Evolutionary conservation across 2,113 vertebrate genomes (phyloP), one percentile per base, ranked within the genome.

Genomic region (Lagopus leucura): DNA sequence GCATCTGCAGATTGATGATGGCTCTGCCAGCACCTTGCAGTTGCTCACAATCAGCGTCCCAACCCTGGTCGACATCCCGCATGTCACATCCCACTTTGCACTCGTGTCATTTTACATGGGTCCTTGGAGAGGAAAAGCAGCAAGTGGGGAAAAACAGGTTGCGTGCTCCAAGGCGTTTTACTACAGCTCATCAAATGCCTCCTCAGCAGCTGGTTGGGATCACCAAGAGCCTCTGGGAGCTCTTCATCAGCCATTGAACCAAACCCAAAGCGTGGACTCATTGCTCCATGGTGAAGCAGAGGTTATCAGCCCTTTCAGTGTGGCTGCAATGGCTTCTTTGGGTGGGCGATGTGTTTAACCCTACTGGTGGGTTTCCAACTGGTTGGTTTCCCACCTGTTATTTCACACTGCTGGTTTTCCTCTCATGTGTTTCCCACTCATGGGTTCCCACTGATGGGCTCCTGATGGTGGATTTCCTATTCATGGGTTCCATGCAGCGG

Each of bases 281-380:
- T 32, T 16, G 50, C 36, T 38, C 64, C 1, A 0, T 4, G 43
- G 70, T 14, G 28, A 70, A 10, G 27, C 2, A 1, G 1, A 17
- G 0, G 0, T 40, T 6, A 42, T 2, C 60, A 1, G 1, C 20
- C 32, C 30, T 32, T 64, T 54, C 21, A 6, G 0, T 0, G 0
- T 7, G 7, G 5, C 6, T 24, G 19, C 30, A 21, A 2, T 45
- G 4, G 5, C 71, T 82, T 1, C 0, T n/a, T 40, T 25, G 21
- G 54, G 54, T 11, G 15, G 47, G 42, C 30, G 30, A 3, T 3
- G 1, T 18, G 27, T 67, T 73, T 48, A 71, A 32, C 17, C 30
- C 54, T 32, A 57, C 54, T 57, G 30, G 48, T 50, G 7, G 48
- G 48, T 25, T 25, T 24, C 22, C 22, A 24, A 28, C 50, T 52